These are phyloP conservation scores for Antheraea pernyi DNA, from an alignment of 1,140 invertebrate genomes.

Conservation along the genomic window DNA sequence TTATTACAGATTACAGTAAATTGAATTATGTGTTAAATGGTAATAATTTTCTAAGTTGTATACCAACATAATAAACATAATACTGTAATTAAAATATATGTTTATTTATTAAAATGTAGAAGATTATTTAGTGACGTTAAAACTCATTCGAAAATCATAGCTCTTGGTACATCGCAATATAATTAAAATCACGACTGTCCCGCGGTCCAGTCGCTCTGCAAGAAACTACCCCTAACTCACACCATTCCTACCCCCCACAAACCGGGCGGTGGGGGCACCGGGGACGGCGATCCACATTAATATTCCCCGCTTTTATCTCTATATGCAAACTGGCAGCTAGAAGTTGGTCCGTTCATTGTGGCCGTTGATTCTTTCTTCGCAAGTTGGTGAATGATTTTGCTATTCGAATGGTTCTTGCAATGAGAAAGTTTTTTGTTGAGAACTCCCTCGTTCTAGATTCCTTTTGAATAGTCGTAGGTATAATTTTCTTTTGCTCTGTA, in stretches of 20 bases:
- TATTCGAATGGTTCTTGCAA: constrained; percentile 62
- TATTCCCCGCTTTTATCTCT: constrained; percentile 79
- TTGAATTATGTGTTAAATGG: too few relatives aligned
- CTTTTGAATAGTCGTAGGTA: constrained; percentile 23
- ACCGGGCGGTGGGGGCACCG: constrained; percentile 27
- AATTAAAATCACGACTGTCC: constrained; percentile 76
- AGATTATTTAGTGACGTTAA: neutral
- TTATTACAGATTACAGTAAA: neutral
- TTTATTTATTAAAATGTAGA: neutral
- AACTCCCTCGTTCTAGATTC: constrained; percentile 22
- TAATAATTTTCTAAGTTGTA: too few relatives aligned
- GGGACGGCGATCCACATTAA: constrained; percentile 68
- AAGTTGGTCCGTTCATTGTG: constrained; percentile 73
- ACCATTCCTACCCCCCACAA: constrained; percentile 16
- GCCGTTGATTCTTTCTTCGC: constrained; percentile 61
- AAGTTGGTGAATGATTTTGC: constrained; percentile 74
- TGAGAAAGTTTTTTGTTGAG: constrained; percentile 51
- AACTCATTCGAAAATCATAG: constrained; percentile 39
- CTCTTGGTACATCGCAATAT: constrained; percentile 72
- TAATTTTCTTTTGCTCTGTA: constrained; percentile 25
- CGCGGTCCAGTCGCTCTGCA: constrained; percentile 67
- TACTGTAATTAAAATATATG: too few relatives aligned
- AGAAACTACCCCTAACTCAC: constrained; percentile 49
- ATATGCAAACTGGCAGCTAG: constrained; percentile 77
- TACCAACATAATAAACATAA: too few relatives aligned